Conservation (phyloP, 1,140 invertebrate species). For the Neodiprion fabricii region DNA sequence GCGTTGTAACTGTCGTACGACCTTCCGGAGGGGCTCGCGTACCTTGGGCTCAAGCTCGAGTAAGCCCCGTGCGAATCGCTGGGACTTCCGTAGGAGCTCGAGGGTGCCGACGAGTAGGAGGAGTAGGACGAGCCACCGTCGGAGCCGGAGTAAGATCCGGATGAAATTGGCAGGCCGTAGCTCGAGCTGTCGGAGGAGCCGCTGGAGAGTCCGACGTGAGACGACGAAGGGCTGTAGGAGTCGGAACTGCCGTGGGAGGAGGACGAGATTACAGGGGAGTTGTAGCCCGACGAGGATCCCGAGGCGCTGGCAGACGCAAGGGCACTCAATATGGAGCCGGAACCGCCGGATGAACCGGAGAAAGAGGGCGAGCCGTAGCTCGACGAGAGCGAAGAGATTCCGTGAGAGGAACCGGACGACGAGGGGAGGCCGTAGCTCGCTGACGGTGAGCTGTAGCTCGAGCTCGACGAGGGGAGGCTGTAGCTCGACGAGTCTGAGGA, state of each 20-base stretch:
- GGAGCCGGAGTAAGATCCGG: constrained; percentile 34
- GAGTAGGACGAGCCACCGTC: not conserved
- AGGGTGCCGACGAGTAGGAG: constrained; percentile 27
- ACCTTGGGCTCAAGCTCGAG: constrained; percentile 43
- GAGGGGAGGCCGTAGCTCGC: not conserved
- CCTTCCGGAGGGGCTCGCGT: constrained; percentile 37
- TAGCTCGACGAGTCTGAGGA: constrained; percentile 20
- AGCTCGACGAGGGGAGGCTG: constrained; percentile 15
- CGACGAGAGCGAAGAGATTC: not conserved
- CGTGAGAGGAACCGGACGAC: not conserved
- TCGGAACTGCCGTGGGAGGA: not conserved
- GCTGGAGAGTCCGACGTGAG: constrained; percentile 37
- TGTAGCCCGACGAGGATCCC: not conserved
- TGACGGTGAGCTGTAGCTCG: not conserved
- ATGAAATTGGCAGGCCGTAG: constrained; percentile 45
- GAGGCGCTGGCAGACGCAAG: not conserved
- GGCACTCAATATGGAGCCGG: not conserved
- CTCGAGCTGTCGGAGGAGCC: constrained; percentile 43
- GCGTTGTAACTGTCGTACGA: constrained; percentile 32
- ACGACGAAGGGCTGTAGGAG: constrained; percentile 27
- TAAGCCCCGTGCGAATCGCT: constrained; percentile 41
- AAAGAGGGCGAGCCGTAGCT: constrained; percentile 13
- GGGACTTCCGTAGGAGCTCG: constrained; percentile 29
- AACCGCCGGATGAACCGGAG: constrained; percentile 9
- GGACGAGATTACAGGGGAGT: not conserved